These are phyloP conservation scores for Eulemur coronatus DNA, from an alignment of 2,797 vertebrate species.

Conservation along the genomic window DNA sequence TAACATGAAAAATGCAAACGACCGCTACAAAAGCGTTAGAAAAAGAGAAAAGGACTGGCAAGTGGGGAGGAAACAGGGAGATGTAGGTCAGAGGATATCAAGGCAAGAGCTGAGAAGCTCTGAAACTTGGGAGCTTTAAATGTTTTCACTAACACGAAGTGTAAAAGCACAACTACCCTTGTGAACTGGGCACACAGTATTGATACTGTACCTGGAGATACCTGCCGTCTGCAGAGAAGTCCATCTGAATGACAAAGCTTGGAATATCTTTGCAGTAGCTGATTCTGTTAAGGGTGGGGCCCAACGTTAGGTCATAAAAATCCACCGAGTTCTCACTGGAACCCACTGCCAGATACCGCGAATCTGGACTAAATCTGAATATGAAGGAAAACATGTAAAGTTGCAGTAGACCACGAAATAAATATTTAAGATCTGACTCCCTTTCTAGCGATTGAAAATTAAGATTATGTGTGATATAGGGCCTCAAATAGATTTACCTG, in stretches of 20 bases:
- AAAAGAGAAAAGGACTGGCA: neutral
- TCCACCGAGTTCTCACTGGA: conserved; percentile 96
- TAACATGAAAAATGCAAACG: neutral
- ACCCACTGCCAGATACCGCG: conserved; percentile 95
- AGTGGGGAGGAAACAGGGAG: neutral
- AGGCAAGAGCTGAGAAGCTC: neutral
- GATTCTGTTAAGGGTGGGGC: conserved; percentile 94
- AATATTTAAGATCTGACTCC: neutral
- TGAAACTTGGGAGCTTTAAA: neutral
- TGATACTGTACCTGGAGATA: conserved; percentile 84
- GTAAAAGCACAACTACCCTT: neutral
- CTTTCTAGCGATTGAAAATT: neutral
- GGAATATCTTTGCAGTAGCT: conserved; percentile 97
- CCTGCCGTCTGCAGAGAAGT: conserved; percentile 94
- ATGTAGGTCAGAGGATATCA: neutral
- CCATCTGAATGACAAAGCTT: conserved; percentile 98
- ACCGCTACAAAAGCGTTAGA: neutral
- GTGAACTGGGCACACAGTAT: accelerated
- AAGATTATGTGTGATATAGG: neutral
- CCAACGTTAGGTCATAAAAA: conserved; percentile 94
- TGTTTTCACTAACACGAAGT: neutral
- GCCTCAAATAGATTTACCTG: neutral
- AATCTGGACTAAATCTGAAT: conserved; percentile 95
- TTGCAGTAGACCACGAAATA: neutral
- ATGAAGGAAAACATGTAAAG: conserved; percentile 25